phyloP scores from a whole-genome alignment of 2,888 invertebrate genomes.

The Hypena proboscidalis region DNA sequence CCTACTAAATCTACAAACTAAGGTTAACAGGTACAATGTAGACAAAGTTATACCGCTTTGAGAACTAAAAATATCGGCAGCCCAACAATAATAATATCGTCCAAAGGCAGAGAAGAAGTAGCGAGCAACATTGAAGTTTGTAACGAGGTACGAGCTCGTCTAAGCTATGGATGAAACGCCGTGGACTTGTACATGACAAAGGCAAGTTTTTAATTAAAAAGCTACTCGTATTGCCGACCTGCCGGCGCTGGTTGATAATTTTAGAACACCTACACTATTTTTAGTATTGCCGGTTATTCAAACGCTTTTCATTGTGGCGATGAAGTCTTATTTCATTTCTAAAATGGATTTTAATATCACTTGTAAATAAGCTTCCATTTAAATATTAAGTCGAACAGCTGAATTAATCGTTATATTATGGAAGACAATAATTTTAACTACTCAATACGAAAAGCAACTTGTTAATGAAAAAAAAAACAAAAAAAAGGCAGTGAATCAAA shows the following conservation, averaged over 20 bases:
- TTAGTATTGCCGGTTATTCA: too few species aligned
- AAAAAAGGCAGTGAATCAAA: too few species aligned
- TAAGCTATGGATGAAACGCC: slow-evolving; percentile 59
- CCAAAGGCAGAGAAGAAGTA: slow-evolving; percentile 67
- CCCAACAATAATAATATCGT: slow-evolving; percentile 61
- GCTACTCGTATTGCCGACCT: slow-evolving; percentile 43
- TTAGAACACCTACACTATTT: slow-evolving; percentile 10
- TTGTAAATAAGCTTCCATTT: too few species aligned
- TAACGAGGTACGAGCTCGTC: slow-evolving; percentile 61
- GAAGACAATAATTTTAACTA: too few species aligned
- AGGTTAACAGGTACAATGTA: slow-evolving; percentile 14
- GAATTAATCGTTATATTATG: too few species aligned
- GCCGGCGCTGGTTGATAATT: slow-evolving; percentile 19
- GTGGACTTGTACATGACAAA: slow-evolving; percentile 57
- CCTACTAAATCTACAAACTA: background rate
- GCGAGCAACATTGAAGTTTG: slow-evolving; percentile 65
- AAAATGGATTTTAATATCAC: too few species aligned
- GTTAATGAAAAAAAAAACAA: too few species aligned
- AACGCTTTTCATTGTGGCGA: too few species aligned
- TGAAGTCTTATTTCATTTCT: too few species aligned
- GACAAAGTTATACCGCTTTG: slow-evolving; percentile 50
- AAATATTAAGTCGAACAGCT: too few species aligned
- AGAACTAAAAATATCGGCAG: slow-evolving; percentile 59
- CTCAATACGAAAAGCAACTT: too few species aligned
- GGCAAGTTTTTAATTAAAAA: slow-evolving; percentile 77